phyloP scores from a whole-genome alignment of 2,888 invertebrate species.

The Sepiola atlantica region DNA sequence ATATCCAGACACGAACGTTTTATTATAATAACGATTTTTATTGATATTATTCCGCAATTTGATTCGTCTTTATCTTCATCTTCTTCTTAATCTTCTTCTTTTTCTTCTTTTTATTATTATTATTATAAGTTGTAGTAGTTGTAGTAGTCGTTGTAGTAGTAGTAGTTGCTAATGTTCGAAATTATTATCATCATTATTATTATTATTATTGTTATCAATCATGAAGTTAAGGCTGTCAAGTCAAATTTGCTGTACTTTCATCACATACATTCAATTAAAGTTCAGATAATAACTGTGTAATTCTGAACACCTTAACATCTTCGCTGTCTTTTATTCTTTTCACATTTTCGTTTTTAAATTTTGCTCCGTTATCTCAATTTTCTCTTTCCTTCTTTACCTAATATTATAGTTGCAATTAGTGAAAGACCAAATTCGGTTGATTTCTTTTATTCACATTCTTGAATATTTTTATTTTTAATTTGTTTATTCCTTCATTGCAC shows the following conservation, averaged over 20 bases:
- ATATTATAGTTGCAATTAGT: conserved; percentile 32
- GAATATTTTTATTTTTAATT: not conserved
- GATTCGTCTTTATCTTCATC: no score
- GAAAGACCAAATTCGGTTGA: conserved; percentile 32
- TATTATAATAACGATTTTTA: no score
- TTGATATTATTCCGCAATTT: no score
- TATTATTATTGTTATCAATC: not conserved
- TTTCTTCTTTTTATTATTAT: not conserved
- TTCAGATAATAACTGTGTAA: conserved; percentile 32
- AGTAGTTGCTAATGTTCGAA: not conserved
- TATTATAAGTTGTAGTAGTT: no score
- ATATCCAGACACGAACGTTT: no score
- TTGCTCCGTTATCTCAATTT: not conserved
- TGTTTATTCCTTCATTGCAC: not conserved
- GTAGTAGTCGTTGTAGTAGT: not conserved
- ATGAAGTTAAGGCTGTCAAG: conserved; percentile 18
- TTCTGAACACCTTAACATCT: conserved; percentile 16
- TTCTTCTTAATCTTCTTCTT: no score
- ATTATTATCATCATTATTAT: not conserved
- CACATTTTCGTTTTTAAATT: not conserved
- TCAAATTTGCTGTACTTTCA: conserved; percentile 19
- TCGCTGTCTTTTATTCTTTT: not conserved
- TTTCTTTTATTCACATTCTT: conserved; percentile 8
- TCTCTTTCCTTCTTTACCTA: not conserved
- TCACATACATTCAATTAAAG: conserved; percentile 32